Evolutionary conservation across 2,888 invertebrate species (phyloP).

Genomic region (Plebejus argus): DNA sequence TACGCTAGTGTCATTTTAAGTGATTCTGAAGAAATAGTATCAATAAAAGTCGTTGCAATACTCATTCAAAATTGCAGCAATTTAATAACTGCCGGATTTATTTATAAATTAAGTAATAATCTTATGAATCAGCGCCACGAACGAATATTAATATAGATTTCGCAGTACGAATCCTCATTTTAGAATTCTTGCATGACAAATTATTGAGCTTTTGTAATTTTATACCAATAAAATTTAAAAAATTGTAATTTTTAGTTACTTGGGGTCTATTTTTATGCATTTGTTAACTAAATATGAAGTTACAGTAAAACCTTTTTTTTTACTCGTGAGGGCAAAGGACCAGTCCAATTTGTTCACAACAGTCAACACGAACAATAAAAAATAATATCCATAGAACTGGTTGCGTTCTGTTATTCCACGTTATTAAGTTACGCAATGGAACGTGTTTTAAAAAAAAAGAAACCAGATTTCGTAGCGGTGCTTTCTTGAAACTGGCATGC

Average conservation of each 20-base stretch:
- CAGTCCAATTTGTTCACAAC: conserved; percentile 48
- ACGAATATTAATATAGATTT: background rate
- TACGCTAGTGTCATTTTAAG: background rate
- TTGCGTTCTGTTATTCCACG: conserved; percentile 47
- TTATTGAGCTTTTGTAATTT: background rate
- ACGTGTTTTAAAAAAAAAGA: conserved; percentile 55
- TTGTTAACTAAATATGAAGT: background rate
- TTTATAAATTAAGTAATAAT: conserved; percentile 3
- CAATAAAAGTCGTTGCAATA: background rate
- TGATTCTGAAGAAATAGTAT: background rate
- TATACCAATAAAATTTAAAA: background rate
- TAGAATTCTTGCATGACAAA: conserved; percentile 1
- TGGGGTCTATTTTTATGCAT: background rate
- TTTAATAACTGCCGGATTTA: background rate
- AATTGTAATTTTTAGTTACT: background rate
- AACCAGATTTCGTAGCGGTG: conserved; percentile 58
- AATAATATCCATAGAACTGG: conserved; percentile 46
- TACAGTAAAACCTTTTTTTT: conserved; percentile 13
- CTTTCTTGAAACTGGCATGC: conserved; percentile 57
- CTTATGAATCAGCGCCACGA: conserved; percentile 1
- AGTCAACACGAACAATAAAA: conserved; percentile 46
- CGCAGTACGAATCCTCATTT: conserved; percentile 8
- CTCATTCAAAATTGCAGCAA: background rate
- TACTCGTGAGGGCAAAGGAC: conserved; percentile 43
- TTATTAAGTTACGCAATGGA: conserved; percentile 58